phyloP scores from a whole-genome alignment of 2,113 vertebrate species.

The Panurus biarmicus region DNA sequence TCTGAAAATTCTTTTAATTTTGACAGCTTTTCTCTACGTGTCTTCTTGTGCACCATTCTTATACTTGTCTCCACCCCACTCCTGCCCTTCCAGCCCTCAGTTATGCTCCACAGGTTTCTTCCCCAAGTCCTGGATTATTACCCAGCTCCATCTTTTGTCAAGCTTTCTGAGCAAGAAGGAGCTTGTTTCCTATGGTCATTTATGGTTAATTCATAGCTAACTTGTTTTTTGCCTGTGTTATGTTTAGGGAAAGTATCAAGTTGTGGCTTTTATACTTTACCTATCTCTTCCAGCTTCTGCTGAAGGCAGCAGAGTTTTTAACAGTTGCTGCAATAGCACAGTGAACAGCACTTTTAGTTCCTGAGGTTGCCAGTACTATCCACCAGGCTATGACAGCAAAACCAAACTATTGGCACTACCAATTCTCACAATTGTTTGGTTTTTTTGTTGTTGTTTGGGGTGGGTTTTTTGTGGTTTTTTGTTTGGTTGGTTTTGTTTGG shows the following conservation, averaged over 20 bases:
- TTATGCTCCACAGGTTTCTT: background rate
- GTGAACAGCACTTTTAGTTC: background rate
- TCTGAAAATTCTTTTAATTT: background rate
- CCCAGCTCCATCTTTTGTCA: background rate
- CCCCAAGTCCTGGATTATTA: background rate
- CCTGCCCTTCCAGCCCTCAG: fast-evolving
- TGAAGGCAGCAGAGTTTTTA: background rate
- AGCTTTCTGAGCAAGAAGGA: background rate
- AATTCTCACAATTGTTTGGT: background rate
- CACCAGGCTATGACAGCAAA: background rate
- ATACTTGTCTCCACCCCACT: background rate
- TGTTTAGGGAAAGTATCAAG: background rate
- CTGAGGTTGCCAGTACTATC: background rate
- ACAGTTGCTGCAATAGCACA: background rate
- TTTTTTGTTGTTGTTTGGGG: too few relatives aligned
- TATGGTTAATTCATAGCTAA: background rate
- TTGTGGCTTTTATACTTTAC: background rate
- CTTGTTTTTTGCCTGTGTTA: background rate
- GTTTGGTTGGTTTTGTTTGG: too few relatives aligned
- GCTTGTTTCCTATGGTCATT: background rate
- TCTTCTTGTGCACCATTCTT: background rate
- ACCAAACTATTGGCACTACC: background rate
- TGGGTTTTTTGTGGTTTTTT: too few relatives aligned
- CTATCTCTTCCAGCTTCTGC: background rate
- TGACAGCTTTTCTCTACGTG: background rate